These are phyloP conservation scores for Calliphora vomitoria DNA, from an alignment of 2,888 invertebrate genomes.

Conservation along the genomic window DNA sequence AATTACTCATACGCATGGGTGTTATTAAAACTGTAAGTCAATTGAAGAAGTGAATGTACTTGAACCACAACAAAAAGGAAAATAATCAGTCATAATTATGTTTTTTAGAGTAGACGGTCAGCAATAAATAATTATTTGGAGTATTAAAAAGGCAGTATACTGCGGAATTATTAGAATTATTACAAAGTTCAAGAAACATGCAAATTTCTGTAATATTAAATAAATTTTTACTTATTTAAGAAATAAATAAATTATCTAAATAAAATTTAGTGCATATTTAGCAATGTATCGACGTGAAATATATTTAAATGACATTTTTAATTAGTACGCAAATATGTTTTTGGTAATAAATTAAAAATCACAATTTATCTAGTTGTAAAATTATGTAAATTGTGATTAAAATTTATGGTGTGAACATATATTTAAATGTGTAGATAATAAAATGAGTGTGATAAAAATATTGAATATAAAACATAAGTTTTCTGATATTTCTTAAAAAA, in stretches of 20 bases:
- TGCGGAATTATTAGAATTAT: no score
- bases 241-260: no score
- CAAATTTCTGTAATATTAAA: no score
- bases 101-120: background rate
- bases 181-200: no score
- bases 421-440: background rate
- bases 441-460: no score
- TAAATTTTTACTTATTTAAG: no score
- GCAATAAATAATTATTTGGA: background rate
- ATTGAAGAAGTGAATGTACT: background rate
- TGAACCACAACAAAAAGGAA: background rate
- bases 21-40: background rate
- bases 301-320: background rate
- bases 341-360: constrained; percentile 1
- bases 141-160: background rate
- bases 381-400: background rate
- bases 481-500: no score
- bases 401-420: background rate
- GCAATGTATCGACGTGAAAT: no score
- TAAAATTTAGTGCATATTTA: no score
- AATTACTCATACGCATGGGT: constrained; percentile 13
- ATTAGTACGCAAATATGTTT: background rate
- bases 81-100: background rate
- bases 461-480: no score
- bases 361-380: no score